phyloP scores from a whole-genome alignment of 2,888 invertebrate genomes.

The Molorchus minor region DNA sequence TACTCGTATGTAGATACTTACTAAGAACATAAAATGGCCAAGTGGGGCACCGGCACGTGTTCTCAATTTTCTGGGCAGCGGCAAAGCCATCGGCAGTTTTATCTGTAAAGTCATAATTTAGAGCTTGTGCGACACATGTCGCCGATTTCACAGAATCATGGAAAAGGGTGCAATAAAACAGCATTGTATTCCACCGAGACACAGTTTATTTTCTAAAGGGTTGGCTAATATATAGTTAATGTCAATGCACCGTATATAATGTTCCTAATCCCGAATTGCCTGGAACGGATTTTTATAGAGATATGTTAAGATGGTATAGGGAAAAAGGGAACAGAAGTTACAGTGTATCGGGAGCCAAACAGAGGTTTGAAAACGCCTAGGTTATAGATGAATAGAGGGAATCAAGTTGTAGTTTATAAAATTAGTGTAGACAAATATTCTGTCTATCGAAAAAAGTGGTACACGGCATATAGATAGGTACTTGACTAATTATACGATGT shows the following conservation, averaged over 20 bases:
- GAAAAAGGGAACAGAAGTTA: background rate
- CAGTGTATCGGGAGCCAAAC: too few species aligned
- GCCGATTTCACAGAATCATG: slow-evolving; percentile 53
- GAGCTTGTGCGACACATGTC: slow-evolving; percentile 50
- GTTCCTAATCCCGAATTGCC: slow-evolving; percentile 36
- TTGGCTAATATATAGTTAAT: slow-evolving; percentile 36
- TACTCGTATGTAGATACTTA: background rate
- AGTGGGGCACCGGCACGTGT: slow-evolving; percentile 37
- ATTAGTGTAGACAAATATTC: too few species aligned
- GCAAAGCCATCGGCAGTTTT: slow-evolving; percentile 33
- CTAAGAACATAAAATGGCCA: slow-evolving; percentile 1
- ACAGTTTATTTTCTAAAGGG: slow-evolving; percentile 50
- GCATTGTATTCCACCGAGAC: slow-evolving; percentile 51
- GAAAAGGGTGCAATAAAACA: slow-evolving; percentile 50
- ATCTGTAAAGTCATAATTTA: slow-evolving; percentile 51
- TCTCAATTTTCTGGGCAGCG: slow-evolving; percentile 35
- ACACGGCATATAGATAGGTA: too few species aligned
- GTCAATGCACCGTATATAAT: slow-evolving; percentile 46
- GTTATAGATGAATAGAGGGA: too few species aligned
- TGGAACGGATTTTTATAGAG: slow-evolving; percentile 42
- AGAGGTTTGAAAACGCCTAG: too few species aligned
- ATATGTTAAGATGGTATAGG: slow-evolving; percentile 32
- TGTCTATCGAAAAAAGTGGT: too few species aligned
- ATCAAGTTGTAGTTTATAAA: too few species aligned
- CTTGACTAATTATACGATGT: too few species aligned